Conservation (phyloP, 2,888 invertebrate genomes). For the Epirrita christyi region DNA sequence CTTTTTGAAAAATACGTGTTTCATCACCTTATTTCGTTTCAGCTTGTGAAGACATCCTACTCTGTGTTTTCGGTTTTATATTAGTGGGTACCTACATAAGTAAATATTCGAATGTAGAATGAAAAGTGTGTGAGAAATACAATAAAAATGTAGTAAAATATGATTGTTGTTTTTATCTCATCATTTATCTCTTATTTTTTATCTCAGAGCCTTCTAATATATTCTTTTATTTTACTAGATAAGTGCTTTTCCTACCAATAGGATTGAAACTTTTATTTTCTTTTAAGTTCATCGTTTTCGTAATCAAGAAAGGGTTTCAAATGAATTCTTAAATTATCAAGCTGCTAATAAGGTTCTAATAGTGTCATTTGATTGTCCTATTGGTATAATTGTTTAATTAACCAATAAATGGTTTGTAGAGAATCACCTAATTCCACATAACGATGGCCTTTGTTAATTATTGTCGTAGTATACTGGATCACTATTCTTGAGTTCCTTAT, state of each 20-base stretch:
- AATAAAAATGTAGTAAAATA: too few relatives aligned
- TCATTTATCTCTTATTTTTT: too few relatives aligned
- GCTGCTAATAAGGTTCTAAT: constrained; percentile 2
- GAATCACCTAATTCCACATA: neutral
- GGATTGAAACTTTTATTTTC: too few relatives aligned
- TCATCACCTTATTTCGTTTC: constrained; percentile 40
- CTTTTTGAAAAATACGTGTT: too few relatives aligned
- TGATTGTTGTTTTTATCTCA: neutral
- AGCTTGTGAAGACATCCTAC: constrained; percentile 54
- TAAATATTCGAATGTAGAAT: neutral
- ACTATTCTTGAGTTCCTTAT: too few relatives aligned
- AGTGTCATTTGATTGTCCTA: constrained; percentile 1
- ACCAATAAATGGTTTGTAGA: constrained; percentile 5
- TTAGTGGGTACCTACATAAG: constrained; percentile 36
- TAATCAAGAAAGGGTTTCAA: neutral
- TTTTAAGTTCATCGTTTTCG: neutral
- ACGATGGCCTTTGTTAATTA: constrained; percentile 4
- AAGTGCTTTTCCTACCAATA: neutral
- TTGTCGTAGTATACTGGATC: neutral
- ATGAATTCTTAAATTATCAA: constrained; percentile 1
- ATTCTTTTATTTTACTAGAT: too few relatives aligned
- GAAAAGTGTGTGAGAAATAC: neutral
- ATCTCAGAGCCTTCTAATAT: too few relatives aligned
- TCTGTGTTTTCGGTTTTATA: constrained; percentile 60
- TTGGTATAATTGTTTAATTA: constrained; percentile 5